Percentiles rank a stretch among this genome's conserved stretches.
Evolutionary conservation across 2,113 vertebrate species (phyloP).

Genomic region (Blennius ocellaris): DNA sequence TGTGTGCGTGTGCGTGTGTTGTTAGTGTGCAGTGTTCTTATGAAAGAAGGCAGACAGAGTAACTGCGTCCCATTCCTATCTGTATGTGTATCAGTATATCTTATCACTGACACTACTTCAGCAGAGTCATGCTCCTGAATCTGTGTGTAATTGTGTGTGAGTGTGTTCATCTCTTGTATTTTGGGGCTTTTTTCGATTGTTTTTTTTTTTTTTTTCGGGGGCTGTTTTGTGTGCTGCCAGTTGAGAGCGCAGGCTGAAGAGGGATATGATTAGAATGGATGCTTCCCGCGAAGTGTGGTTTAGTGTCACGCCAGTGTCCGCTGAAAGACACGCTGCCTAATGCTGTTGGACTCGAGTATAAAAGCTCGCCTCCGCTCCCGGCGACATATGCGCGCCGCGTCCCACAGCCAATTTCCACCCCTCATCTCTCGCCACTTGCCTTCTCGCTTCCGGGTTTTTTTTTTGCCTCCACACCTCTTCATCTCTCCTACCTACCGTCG

Average conservation of each 20-base stretch:
- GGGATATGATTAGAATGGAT: conserved; percentile 68
- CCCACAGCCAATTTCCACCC: conserved; percentile 64
- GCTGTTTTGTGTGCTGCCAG: conserved; percentile 29
- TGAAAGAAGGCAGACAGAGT: conserved; percentile 3
- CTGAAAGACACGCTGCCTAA: conserved; percentile 74
- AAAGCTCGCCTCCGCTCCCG: conserved; percentile 58
- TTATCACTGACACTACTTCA: conserved; percentile 28
- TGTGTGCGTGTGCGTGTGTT: neutral
- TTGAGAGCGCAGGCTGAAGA: conserved; percentile 31
- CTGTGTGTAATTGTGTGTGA: conserved; percentile 23
- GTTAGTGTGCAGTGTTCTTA: conserved; percentile 5
- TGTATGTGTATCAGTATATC: conserved; percentile 2
- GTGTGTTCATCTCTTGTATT: conserved; percentile 11
- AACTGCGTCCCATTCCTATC: conserved; percentile 3
- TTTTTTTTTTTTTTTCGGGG: no score
- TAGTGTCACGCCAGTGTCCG: conserved; percentile 54
- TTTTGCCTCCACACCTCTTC: conserved; percentile 50
- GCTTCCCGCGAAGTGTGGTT: conserved; percentile 60
- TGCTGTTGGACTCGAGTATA: conserved; percentile 68
- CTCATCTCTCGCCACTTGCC: conserved; percentile 31
- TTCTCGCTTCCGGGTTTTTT: conserved; percentile 31
- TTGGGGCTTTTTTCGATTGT: no score
- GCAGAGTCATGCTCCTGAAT: conserved; percentile 17
- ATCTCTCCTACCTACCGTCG: conserved; percentile 49
- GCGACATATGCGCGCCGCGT: conserved; percentile 30